Base-by-base conservation (phyloP, 2,888 invertebrate genomes). In the Ceriagrion tenellum region DNA sequence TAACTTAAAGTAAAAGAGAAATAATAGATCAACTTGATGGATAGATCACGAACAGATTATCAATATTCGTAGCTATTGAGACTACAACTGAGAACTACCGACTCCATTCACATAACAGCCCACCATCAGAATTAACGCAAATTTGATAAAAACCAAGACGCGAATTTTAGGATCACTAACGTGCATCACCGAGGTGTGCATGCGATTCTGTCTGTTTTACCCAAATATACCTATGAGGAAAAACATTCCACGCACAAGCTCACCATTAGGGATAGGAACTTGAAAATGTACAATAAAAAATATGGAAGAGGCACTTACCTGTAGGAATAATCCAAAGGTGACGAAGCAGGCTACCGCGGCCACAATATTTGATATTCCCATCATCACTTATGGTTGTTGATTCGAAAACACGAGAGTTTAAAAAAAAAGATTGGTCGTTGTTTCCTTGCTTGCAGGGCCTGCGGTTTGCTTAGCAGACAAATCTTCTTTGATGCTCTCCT, bases 251-350 rank as follows among this genome's bases (percentile, higher is more conserved):
- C 81, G 12, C 30, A 81, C 81, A 35, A 30, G 81, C 12, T 12
- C 10, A 3, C 81, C 30, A 81, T 16, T 59, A 0, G 26, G 35
- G 47, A 47, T 8, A 47, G 47, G 8, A 2, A 47, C 47, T 47
- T 47, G 2, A 47, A 47, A 47, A 47, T 4, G 8, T 47, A 47
- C 13, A 81, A 35, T 18, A 35, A 13, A 18, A 0, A 3, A 81
- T 81, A 81, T 2, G 35, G n/a, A 69, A 81, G 35, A 81, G 35
- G 35, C 35, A 81, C 69, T 93, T 93, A 93, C 93, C 93, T 93
- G 93, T 74, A 69, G 93, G 69, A 93, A 69, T 69, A 93, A 93
- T 93, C 93, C 93, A 93, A 93, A 93, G 93, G 69, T 69, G 93
- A 93, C 89, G 89, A 89, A 55, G 89, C n/a, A 91, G 91, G 93